Evolutionary conservation across 2,113 vertebrate species (phyloP), one percentile per base, ranked within the genome.

Genomic region (Balaenoptera acutorostrata): DNA sequence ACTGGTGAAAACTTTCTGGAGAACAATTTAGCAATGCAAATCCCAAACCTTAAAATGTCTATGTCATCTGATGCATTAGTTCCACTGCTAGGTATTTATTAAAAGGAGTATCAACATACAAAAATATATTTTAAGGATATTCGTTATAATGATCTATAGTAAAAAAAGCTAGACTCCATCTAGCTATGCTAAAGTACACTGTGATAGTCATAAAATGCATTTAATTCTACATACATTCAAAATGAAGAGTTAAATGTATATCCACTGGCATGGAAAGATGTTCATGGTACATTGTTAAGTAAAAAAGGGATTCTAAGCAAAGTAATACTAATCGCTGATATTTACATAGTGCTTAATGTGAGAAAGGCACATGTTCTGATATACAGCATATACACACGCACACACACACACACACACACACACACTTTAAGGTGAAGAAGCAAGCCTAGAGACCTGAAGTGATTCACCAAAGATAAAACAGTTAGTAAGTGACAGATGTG

Each of bases 401-500:
- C 49, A 49, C 46, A 49, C 49, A 52, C 49, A 52, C 49, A 52
- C 49, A 52, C 49, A 52, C 49, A 49, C 49, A 18, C 52, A 52
- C 52, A 52, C 52, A 52, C 52, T 17, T 52, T 52, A 52, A 52
- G 15, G 52, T 52, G 52, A 95, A 66, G 88, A 93, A 90, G 6
- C 8, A 41, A 88, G 8, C 36, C 52, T 68, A 63, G 27, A 85
- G 59, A 63, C 23, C 4, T 29, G 78, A 94, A 75, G 20, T 55
- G 17, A 84, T 23, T 94, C 88, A 39, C 59, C 23, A 82, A 96
- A 95, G 71, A 81, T 68, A 86, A 88, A 91, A 87, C 33, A 80
- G 8, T 49, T n/a, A 44, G 25, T n/a, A 87, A 96, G 78, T 82
- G 81, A 84, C 63, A 78, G 21, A 77, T 36, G 61, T 44, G 64